These are phyloP conservation scores for Coracias cyanogaster DNA, from an alignment of 2,797 vertebrate genomes.

Conservation along the genomic window DNA sequence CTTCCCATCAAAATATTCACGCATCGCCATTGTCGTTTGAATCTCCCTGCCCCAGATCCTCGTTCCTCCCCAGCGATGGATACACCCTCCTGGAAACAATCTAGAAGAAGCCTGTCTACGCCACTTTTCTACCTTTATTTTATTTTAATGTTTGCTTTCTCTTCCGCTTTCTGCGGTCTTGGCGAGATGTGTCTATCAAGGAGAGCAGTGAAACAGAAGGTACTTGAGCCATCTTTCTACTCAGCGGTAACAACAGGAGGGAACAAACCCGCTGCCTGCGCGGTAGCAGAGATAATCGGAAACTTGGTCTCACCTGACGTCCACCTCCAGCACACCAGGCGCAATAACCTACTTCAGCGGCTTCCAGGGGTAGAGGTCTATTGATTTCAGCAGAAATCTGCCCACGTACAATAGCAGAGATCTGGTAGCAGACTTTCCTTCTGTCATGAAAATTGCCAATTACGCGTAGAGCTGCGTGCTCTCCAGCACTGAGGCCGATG, in stretches of 20 bases:
- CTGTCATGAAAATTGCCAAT: background rate
- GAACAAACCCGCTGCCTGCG: background rate
- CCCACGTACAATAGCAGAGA: background rate
- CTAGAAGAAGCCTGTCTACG: background rate
- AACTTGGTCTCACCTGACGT: background rate
- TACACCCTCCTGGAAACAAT: background rate
- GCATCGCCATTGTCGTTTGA: background rate
- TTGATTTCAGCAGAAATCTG: background rate
- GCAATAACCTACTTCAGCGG: background rate
- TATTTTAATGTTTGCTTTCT: background rate
- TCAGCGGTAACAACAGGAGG: background rate
- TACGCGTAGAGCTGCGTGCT: accelerated
- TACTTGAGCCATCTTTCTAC: background rate
- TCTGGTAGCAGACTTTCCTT: background rate
- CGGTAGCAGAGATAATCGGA: background rate
- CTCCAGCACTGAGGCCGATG: background rate
- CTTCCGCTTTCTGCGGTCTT: background rate
- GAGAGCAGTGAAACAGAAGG: background rate
- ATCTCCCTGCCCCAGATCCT: background rate
- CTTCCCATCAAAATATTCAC: background rate
- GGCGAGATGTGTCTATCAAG: background rate
- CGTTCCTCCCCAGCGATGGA: background rate
- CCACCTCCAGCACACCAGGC: background rate
- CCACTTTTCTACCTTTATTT: background rate
- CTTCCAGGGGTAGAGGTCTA: background rate